A percentile compares a stretch with the other conserved stretches of the same genome.
These are phyloP conservation scores for Apis florea DNA, from an alignment of 1,140 invertebrate species.

Conservation along the genomic window DNA sequence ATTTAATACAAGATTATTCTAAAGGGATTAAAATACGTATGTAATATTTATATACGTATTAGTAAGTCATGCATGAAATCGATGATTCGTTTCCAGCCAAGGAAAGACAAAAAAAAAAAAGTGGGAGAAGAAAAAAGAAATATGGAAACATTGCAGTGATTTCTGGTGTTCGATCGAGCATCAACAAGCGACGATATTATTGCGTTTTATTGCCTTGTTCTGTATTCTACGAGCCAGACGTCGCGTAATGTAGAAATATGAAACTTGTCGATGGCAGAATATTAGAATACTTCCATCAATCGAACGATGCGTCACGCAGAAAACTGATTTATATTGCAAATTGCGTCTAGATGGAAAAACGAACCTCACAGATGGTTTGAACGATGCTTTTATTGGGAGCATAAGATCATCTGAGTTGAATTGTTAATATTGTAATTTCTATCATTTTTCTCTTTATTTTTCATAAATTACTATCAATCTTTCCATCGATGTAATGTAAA, in stretches of 20 bases:
- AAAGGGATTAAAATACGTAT: too few species aligned
- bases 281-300: conserved; percentile 46
- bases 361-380: not conserved
- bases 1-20: too few species aligned
- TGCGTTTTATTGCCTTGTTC: conserved; percentile 40
- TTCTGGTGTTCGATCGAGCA: conserved; percentile 7
- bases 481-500: too few species aligned
- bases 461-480: too few species aligned
- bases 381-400: not conserved
- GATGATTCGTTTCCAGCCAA: not conserved
- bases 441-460: not conserved
- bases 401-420: not conserved
- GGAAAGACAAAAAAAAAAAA: not conserved
- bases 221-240: conserved; percentile 34
- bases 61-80: too few species aligned
- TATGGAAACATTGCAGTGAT: not conserved
- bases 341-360: conserved; percentile 13
- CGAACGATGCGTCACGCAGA: conserved; percentile 7
- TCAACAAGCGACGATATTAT: conserved; percentile 24
- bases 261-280: conserved; percentile 45
- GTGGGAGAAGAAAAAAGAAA: not conserved
- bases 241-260: conserved; percentile 45
- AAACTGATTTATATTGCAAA: conserved; percentile 39
- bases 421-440: not conserved
- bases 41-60: too few species aligned